A percentile compares a stretch with the other conserved stretches of the same genome.
Evolutionary conservation across 2,888 invertebrate species (phyloP).

Genomic region (Phytoseiulus persimilis): DNA sequence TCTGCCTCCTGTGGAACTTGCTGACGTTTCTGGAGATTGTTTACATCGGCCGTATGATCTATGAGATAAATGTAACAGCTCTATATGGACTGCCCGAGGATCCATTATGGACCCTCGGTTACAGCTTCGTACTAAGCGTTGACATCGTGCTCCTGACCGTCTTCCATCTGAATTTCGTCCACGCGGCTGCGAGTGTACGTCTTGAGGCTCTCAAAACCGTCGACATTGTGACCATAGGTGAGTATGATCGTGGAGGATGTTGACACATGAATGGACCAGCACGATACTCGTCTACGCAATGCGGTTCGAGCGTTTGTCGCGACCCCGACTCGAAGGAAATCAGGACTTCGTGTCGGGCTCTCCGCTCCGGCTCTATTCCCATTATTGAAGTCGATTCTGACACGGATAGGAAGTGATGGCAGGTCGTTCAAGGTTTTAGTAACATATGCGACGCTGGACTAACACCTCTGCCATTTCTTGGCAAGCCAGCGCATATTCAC

Average conservation of each 20-base stretch:
- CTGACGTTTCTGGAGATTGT: slow-evolving; percentile 18
- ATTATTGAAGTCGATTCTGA: no score
- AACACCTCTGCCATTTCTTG: no score
- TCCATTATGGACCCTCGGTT: neutral
- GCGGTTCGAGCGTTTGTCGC: no score
- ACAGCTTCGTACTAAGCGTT: neutral
- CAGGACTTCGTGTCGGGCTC: no score
- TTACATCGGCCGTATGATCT: slow-evolving; percentile 14
- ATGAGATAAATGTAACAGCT: neutral
- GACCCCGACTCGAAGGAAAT: no score
- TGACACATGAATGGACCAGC: no score
- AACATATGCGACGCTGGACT: no score
- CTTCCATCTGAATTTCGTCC: slow-evolving; percentile 10
- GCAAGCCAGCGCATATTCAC: no score
- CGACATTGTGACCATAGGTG: slow-evolving; percentile 21
- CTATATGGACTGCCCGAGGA: neutral
- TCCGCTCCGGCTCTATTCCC: no score
- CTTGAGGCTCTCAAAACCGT: slow-evolving; percentile 28
- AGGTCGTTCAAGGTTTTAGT: no score
- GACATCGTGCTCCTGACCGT: neutral
- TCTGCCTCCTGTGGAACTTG: slow-evolving; percentile 17
- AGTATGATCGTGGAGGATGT: neutral
- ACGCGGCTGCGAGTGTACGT: neutral
- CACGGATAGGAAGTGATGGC: no score
- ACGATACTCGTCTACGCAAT: no score